Conservation (phyloP, 2,888 invertebrate species). For the Anoncus sp. region DNA sequence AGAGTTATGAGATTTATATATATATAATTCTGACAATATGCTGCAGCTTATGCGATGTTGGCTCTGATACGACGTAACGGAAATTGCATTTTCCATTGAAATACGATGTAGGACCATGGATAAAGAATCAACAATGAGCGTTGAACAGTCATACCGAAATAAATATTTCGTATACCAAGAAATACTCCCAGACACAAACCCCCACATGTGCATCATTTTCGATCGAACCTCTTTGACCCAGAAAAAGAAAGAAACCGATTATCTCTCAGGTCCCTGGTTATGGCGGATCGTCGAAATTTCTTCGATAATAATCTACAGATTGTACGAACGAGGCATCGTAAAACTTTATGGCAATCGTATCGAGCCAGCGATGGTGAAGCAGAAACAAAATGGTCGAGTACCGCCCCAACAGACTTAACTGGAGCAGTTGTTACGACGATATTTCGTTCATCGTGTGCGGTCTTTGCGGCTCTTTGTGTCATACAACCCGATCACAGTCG, state of each 20-base stretch:
- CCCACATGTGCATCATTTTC: background rate
- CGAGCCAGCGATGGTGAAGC: background rate
- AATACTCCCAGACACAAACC: background rate
- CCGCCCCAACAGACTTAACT: background rate
- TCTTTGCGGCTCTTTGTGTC: background rate
- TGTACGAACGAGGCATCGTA: background rate
- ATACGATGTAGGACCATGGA: background rate
- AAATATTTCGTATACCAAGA: background rate
- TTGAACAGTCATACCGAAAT: background rate
- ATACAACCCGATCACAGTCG: background rate
- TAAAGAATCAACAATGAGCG: background rate
- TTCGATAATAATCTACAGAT: slow-evolving; percentile 9
- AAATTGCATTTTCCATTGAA: too few species aligned
- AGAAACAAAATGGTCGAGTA: slow-evolving; percentile 14
- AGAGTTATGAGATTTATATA: background rate
- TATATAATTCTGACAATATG: background rate
- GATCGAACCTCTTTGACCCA: slow-evolving; percentile 9
- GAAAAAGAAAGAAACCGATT: slow-evolving; percentile 9
- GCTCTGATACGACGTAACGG: too few species aligned
- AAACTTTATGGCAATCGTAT: slow-evolving; percentile 13
- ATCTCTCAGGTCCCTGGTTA: background rate
- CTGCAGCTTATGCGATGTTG: too few species aligned
- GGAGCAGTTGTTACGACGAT: slow-evolving; percentile 18
- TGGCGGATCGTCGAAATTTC: background rate
- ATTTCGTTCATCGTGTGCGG: background rate